Conservation (phyloP, 2,113 vertebrate genomes). For the Psittacula cyanocephala region DNA sequence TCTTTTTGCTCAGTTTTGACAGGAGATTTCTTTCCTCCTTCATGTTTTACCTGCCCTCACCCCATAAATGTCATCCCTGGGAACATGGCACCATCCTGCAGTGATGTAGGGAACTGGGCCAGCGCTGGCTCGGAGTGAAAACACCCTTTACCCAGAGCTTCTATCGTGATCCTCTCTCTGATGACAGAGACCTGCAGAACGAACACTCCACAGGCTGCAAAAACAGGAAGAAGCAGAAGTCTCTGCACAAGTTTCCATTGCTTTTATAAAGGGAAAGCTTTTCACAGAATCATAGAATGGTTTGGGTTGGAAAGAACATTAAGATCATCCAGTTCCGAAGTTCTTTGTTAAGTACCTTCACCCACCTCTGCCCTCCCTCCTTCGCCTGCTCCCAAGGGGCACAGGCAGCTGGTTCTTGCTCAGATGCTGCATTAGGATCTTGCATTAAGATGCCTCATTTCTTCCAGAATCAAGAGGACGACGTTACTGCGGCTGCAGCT, state of each 20-base stretch:
- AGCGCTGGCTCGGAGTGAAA: background rate
- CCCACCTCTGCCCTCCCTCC: background rate
- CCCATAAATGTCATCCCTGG: background rate
- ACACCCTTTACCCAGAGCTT: background rate
- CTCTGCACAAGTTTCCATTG: background rate
- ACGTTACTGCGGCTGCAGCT: conserved; percentile 85
- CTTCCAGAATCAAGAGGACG: conserved; percentile 86
- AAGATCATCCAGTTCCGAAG: background rate
- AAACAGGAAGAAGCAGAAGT: background rate
- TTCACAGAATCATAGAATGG: too few species aligned
- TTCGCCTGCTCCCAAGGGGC: background rate
- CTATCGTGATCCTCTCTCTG: background rate
- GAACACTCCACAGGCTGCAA: background rate
- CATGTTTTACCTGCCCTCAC: background rate
- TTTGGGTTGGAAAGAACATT: too few species aligned
- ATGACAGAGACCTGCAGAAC: background rate
- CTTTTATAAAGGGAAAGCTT: background rate
- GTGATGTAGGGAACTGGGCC: background rate
- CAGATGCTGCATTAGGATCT: background rate
- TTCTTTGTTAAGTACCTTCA: background rate
- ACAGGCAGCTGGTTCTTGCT: background rate
- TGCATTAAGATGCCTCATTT: background rate
- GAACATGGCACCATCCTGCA: background rate
- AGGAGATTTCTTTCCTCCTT: background rate
- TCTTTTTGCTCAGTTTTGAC: background rate